phyloP scores from a whole-genome alignment of 2,113 vertebrate genomes.

The Notothenia coriiceps region DNA sequence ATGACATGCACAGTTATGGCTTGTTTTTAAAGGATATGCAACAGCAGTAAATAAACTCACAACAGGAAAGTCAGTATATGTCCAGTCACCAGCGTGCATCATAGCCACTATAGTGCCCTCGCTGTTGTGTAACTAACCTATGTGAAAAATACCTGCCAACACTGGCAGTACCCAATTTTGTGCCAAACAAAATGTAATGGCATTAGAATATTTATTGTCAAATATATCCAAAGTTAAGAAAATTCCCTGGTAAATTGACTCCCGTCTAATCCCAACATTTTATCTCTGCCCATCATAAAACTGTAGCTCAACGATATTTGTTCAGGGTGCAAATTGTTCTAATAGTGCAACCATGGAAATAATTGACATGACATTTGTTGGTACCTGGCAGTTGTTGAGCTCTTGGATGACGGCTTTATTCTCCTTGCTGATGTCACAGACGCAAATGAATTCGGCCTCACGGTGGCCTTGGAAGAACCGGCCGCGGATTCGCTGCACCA shows the following conservation, averaged over 20 bases:
- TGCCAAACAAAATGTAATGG: too few relatives aligned
- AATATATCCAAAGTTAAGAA: too few relatives aligned
- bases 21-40: too few relatives aligned
- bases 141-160: too few relatives aligned
- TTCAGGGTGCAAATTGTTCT: neutral
- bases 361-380: neutral
- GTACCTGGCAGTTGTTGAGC: conserved; percentile 99
- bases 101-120: too few relatives aligned
- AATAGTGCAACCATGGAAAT: neutral
- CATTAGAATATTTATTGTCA: too few relatives aligned
- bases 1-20: too few relatives aligned
- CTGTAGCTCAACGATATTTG: neutral
- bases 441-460: conserved; percentile 98
- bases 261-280: neutral
- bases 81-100: too few relatives aligned
- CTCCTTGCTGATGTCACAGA: conserved; percentile 99
- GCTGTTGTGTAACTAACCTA: too few relatives aligned
- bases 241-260: neutral
- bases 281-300: neutral
- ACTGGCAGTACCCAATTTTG: too few relatives aligned
- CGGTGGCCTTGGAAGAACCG: conserved; percentile 96
- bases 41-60: too few relatives aligned
- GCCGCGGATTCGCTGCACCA: conserved; percentile 94
- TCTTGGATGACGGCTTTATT: conserved; percentile 98
- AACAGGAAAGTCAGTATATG: too few relatives aligned